A percentile compares a stretch with the other conserved stretches of the same genome.
These are phyloP conservation scores for Hirundichthys speculiger DNA, from an alignment of 2,113 vertebrate genomes.

Conservation along the genomic window DNA sequence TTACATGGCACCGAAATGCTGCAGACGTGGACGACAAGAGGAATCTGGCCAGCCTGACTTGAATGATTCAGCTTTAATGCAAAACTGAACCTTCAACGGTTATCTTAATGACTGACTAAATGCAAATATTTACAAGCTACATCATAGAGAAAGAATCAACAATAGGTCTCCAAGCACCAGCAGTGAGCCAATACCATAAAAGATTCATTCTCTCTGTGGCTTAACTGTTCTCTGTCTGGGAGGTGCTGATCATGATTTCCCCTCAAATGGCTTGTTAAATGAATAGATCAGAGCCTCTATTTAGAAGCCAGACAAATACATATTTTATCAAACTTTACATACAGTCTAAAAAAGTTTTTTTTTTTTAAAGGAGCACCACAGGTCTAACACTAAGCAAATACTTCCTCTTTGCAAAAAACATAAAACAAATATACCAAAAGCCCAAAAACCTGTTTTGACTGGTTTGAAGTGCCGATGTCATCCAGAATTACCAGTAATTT, in stretches of 20 bases:
- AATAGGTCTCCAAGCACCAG: conserved; percentile 17
- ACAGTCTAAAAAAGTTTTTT: too few relatives aligned
- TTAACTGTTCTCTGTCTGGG: conserved; percentile 22
- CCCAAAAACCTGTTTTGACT: too few relatives aligned
- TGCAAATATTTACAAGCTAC: neutral
- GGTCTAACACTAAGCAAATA: too few relatives aligned
- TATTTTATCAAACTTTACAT: too few relatives aligned
- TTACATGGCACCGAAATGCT: neutral
- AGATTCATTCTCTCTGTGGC: conserved; percentile 12
- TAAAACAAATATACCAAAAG: too few relatives aligned
- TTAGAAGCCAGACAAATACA: too few relatives aligned
- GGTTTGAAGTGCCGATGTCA: too few relatives aligned
- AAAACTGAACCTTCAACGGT: neutral
- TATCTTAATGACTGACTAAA: neutral
- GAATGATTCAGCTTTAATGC: conserved; percentile 7
- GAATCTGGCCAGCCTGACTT: neutral
- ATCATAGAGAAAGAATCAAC: conserved; percentile 9
- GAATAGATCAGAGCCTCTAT: conserved; percentile 4
- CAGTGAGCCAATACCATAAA: neutral
- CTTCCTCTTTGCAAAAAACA: too few relatives aligned
- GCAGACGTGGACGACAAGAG: neutral
- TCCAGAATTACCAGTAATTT: too few relatives aligned
- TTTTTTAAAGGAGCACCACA: neutral
- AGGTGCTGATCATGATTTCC: conserved; percentile 32
- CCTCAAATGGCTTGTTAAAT: conserved; percentile 10